Evolutionary conservation across 2,113 vertebrate genomes (phyloP), one percentile per base, ranked within the genome.

Genomic region (Tyrannus savana): DNA sequence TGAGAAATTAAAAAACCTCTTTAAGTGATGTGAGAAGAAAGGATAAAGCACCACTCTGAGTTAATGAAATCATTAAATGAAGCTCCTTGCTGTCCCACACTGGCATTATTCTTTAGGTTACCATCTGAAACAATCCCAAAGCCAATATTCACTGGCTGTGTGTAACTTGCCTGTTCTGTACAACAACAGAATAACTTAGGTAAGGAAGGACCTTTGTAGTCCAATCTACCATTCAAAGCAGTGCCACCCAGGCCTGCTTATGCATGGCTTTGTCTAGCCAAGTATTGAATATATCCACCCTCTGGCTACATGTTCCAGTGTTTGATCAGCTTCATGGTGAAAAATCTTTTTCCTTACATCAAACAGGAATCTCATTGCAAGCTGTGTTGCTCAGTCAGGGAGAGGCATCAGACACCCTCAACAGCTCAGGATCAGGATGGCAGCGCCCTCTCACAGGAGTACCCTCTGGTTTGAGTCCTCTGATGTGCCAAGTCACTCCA

Each of bases 1-100:
- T 66, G 68, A 78, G 79, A 90, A 86, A 63, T 80, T 89, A 75
- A 95, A 86, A 96, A 93, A 44, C 56, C n/a, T 86, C 49, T 81
- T 84, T 66, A 81, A 83, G 27, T n/a, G 39, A 23, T 78, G 68
- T n/a, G 52, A 90, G 58, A 46, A 89, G 49, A 94, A 95, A 93
- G 28, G n/a, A 78, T 62, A 92, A 95, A 84, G 42, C 80, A 88
- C 35, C 19, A 18, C 59, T 96, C 10, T 63, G 78, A 94, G 59
- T 69, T 80, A 86, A 78, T 49, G 41, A 84, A 90, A 84, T 64
- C 52, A 71, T 37, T 67, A 94, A 81, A 86, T 6, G 53, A 90
- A 87, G 63, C 15, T 84, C 39, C 47, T 60, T 78, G 46, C 28
- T 67, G 13, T 44, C 47, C 44, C 30, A 74, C 5, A 3, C 1